Conservation (phyloP, 1,140 invertebrate genomes). For the Drosophila subobscura region DNA sequence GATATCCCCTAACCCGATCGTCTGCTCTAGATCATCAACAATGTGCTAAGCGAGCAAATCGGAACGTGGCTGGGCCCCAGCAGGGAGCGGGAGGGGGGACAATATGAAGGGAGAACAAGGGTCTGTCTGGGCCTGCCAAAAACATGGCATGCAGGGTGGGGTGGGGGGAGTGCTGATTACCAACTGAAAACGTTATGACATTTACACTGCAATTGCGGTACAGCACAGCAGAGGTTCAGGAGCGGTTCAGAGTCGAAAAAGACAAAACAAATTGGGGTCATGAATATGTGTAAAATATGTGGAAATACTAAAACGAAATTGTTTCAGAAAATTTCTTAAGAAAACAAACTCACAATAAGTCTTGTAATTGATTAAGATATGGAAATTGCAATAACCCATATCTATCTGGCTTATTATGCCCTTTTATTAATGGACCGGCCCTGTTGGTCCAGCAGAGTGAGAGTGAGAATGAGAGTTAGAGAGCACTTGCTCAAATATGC, state of each 20-base stretch:
- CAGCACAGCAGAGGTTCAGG: constrained; percentile 56
- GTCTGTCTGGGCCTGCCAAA: constrained; percentile 22
- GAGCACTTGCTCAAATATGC: too few relatives aligned
- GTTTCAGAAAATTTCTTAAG: too few relatives aligned
- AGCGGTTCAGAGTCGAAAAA: constrained; percentile 27
- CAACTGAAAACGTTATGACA: constrained; percentile 74
- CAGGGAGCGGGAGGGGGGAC: background rate
- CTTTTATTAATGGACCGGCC: too few relatives aligned
- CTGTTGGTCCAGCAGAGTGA: too few relatives aligned
- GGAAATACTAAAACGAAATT: too few relatives aligned
- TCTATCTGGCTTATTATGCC: too few relatives aligned
- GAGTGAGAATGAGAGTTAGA: too few relatives aligned
- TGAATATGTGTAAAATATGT: background rate
- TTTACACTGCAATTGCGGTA: constrained; percentile 56
- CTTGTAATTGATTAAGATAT: too few relatives aligned
- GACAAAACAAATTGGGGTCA: background rate
- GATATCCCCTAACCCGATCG: constrained; percentile 7
- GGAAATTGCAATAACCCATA: too few relatives aligned
- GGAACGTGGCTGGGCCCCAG: constrained; percentile 32
- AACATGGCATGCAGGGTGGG: background rate
- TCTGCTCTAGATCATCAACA: constrained; percentile 74
- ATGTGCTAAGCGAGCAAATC: constrained; percentile 69
- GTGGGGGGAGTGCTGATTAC: constrained; percentile 56
- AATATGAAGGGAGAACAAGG: constrained; percentile 6
- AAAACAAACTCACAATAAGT: too few relatives aligned